Evolutionary conservation across 1,140 invertebrate species (phyloP), one percentile per base, ranked within the genome.

Genomic region (Acromyrmex echinatior): DNA sequence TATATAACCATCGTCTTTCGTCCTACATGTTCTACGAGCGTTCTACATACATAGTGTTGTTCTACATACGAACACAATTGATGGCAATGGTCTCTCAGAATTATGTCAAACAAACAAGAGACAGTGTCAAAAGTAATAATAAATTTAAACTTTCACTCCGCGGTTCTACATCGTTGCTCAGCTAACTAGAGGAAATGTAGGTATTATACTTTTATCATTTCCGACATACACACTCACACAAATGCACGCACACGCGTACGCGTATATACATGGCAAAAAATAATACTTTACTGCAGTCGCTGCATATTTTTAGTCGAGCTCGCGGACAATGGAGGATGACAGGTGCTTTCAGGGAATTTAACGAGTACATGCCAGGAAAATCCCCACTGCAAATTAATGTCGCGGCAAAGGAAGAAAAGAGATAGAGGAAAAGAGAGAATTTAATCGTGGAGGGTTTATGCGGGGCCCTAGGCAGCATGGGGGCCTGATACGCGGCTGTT

Each of bases 331-430:
- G 39, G 70, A 49, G 56, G 16, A 49, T 74, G 80, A 62, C 80
- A 82, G 35, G 53, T 62, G 70, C 70, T 84, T 74, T 84, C 80
- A 74, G 18, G 39, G 28, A 84, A 62, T 74, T 74, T 62, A 58
- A 81, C 66, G 79, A 81, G 51, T 51, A 71, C 70, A 31, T 25
- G 70, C 25, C 53, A 53, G 56, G 53, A 25, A 82, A 74, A 74
- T 62, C 73, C 53, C 18, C 56, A 76, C 35, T 18, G 58, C 14
- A 21, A 84, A 81, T 81, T 66, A 79, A 70, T 14, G 18, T 66
- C 62, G 18, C 51, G 45, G 21, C 14, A 66, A 58, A 25, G 31
- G 62, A 21, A n/a, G 53, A 2, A 71, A 12, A 45, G 53, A 60
- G 10, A 71, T 7, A 45, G 28, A 58, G 35, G 58, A 21, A 45